A percentile compares a stretch with the other conserved stretches of the same genome.
phyloP scores from a whole-genome alignment of 2,797 vertebrate species.

The Myioborus melanocephalus region DNA sequence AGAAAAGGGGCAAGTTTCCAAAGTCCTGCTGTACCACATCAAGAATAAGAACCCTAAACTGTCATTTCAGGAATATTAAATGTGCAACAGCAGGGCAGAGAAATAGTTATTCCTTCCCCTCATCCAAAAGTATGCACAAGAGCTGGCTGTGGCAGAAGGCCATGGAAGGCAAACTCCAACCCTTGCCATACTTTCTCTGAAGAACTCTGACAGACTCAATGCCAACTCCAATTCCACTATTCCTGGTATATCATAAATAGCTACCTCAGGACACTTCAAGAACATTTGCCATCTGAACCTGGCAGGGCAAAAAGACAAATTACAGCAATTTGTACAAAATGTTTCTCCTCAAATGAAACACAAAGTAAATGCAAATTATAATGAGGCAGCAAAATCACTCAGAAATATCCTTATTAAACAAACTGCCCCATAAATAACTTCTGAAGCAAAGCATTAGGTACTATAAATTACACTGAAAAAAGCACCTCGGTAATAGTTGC shows the following conservation, averaged over 20 bases:
- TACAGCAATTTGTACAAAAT: neutral
- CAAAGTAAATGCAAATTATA: neutral
- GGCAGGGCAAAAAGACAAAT: neutral
- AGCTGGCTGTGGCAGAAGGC: neutral
- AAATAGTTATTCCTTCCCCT: neutral
- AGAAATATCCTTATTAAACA: neutral
- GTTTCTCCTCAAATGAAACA: neutral
- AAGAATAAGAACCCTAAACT: neutral
- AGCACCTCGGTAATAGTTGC: neutral
- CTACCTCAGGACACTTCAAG: neutral
- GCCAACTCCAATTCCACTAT: neutral
- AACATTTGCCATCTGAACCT: neutral
- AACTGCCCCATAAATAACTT: neutral
- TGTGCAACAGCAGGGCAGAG: neutral
- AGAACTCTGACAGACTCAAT: neutral
- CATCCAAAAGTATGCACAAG: fast-evolving
- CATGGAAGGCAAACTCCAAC: neutral
- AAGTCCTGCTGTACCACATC: neutral
- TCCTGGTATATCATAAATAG: neutral
- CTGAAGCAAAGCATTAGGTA: neutral
- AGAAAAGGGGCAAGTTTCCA: neutral
- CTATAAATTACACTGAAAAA: neutral
- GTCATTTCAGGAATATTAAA: neutral
- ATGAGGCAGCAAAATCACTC: neutral
- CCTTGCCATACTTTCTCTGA: neutral